Percentiles rank a stretch among this genome's conserved stretches.
Evolutionary conservation across 2,888 invertebrate genomes (phyloP).

Genomic region (Nasonia oneida): DNA sequence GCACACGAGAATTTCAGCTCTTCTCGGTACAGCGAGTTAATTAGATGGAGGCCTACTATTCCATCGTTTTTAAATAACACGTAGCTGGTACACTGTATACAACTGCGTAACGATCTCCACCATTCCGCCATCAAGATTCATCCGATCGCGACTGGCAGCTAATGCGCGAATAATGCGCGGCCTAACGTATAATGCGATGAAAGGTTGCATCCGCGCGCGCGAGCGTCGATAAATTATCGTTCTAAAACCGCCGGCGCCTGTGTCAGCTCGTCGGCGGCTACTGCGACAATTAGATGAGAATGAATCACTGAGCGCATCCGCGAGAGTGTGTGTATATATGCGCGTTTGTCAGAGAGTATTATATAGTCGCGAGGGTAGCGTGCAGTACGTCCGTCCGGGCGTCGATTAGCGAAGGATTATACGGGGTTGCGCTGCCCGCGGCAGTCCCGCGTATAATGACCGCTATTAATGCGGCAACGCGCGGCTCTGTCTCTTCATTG

Average conservation of each 20-base stretch:
- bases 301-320: constrained; percentile 63
- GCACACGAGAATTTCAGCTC: neutral
- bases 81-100: neutral
- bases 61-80: neutral
- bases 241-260: neutral
- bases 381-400: constrained; percentile 61
- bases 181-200: neutral
- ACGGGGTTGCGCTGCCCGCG: neutral
- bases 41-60: neutral
- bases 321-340: constrained; percentile 59
- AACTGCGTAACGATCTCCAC: neutral
- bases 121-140: constrained; percentile 1
- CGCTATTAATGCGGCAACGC: constrained; percentile 63
- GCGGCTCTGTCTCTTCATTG: constrained; percentile 57
- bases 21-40: neutral
- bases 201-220: neutral
- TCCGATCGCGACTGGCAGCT: constrained; percentile 5
- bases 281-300: constrained; percentile 67
- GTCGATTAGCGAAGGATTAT: constrained; percentile 71
- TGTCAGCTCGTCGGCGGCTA: neutral
- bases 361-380: neutral
- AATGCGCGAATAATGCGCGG: constrained; percentile 14
- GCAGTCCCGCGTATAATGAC: constrained; percentile 61
- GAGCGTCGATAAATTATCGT: constrained; percentile 45
- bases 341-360: constrained; percentile 59